These are phyloP conservation scores for Brachirus orientalis DNA, from an alignment of 2,113 vertebrate species.

Conservation along the genomic window DNA sequence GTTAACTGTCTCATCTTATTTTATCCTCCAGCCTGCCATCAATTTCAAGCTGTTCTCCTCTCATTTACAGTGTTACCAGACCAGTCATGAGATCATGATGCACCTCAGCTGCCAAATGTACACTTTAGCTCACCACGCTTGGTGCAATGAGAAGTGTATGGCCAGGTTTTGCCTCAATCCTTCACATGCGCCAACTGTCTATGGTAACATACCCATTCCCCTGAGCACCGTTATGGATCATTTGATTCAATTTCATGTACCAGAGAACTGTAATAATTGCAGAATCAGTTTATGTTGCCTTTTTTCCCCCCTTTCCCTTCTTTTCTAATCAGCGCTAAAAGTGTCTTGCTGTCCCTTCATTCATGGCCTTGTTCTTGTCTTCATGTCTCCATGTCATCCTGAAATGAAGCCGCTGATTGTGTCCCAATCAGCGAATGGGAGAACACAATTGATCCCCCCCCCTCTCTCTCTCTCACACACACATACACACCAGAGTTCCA, in stretches of 20 bases:
- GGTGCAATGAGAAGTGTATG: slow-evolving; percentile 17
- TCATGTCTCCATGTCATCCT: slow-evolving; percentile 25
- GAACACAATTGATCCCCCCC: slow-evolving; percentile 1
- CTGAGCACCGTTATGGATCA: slow-evolving; percentile 38
- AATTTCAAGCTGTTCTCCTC: slow-evolving; percentile 66
- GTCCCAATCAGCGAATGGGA: slow-evolving; percentile 20
- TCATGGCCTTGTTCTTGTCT: not conserved
- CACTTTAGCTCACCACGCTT: slow-evolving; percentile 33
- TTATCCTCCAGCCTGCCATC: slow-evolving; percentile 63
- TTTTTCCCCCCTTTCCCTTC: not conserved
- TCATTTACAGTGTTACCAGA: slow-evolving; percentile 57
- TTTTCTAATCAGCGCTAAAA: not conserved
- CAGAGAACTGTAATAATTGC: slow-evolving; percentile 47
- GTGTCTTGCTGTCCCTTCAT: slow-evolving; percentile 12
- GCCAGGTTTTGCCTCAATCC: not conserved
- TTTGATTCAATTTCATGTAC: slow-evolving; percentile 53
- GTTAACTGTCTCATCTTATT: slow-evolving; percentile 62
- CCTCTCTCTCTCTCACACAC: not conserved
- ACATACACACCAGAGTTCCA: not conserved
- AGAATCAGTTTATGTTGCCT: slow-evolving; percentile 16
- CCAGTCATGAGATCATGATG: slow-evolving; percentile 28
- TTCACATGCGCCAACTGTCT: slow-evolving; percentile 10
- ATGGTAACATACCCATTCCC: slow-evolving; percentile 14
- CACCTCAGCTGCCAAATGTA: slow-evolving; percentile 47
- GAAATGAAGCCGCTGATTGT: slow-evolving; percentile 27